These are phyloP conservation scores for Oithona nana DNA, from an alignment of 2,888 invertebrate species.

Conservation along the genomic window DNA sequence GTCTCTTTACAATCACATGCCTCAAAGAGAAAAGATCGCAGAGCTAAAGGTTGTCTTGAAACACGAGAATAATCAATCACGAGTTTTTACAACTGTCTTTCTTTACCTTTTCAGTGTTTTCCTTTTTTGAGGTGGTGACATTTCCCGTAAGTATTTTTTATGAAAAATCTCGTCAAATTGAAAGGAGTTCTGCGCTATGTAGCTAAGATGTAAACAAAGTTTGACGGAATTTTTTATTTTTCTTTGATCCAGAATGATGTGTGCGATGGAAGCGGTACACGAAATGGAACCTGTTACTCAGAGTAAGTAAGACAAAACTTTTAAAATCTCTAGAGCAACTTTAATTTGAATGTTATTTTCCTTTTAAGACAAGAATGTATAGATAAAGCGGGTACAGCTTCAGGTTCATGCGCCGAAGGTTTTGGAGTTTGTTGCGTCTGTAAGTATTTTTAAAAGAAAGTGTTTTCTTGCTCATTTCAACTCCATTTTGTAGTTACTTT, in stretches of 20 bases:
- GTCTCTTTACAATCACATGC: too few species aligned
- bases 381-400: neutral
- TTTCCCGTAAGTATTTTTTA: too few species aligned
- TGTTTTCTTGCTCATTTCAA: neutral
- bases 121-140: too few species aligned
- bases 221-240: neutral
- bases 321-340: too few species aligned
- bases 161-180: too few species aligned
- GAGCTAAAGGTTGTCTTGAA: too few species aligned
- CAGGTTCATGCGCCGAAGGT: neutral
- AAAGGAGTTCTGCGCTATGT: too few species aligned
- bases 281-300: neutral
- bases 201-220: too few species aligned
- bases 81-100: too few species aligned
- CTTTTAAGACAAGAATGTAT: neutral
- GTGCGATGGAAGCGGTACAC: neutral
- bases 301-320: neutral
- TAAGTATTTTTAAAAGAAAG: neutral
- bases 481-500: neutral
- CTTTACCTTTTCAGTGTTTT: too few species aligned
- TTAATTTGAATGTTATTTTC: neutral
- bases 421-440: constrained; percentile 1
- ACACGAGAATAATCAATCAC: too few species aligned
- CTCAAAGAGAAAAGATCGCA: too few species aligned
- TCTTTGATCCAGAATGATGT: neutral